Conservation (phyloP, 2,797 vertebrate species). For the Margarornis squamiger region DNA sequence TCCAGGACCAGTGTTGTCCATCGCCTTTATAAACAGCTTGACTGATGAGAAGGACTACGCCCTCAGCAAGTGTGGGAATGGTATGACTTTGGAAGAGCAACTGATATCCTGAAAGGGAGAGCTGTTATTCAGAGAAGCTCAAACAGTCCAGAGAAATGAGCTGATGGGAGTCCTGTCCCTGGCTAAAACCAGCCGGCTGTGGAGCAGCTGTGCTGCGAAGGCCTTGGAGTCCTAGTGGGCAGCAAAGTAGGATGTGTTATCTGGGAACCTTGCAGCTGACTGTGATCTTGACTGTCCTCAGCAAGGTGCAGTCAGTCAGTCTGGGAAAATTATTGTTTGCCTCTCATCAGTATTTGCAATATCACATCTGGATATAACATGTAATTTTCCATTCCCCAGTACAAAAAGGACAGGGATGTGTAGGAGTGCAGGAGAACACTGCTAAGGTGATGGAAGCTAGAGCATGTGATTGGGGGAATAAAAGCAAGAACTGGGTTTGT, state of each 20-base stretch:
- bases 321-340: background rate
- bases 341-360: fast-evolving
- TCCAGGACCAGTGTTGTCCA: background rate
- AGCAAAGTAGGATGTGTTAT: background rate
- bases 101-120: background rate
- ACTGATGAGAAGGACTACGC: background rate
- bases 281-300: background rate
- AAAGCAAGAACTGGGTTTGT: background rate
- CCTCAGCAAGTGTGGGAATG: background rate
- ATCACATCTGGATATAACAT: background rate
- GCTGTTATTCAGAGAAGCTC: background rate
- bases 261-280: background rate
- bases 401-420: background rate
- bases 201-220: background rate
- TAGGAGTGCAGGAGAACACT: background rate
- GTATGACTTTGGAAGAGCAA: background rate
- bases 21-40: background rate
- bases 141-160: background rate
- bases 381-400: background rate
- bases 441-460: background rate
- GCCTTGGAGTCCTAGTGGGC: background rate
- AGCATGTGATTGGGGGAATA: background rate
- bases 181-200: background rate
- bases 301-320: background rate
- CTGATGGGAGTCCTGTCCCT: background rate